Evolutionary conservation across 2,888 invertebrate species (phyloP), one percentile per base, ranked within the genome.

Genomic region (Sylvicola cinctus): DNA sequence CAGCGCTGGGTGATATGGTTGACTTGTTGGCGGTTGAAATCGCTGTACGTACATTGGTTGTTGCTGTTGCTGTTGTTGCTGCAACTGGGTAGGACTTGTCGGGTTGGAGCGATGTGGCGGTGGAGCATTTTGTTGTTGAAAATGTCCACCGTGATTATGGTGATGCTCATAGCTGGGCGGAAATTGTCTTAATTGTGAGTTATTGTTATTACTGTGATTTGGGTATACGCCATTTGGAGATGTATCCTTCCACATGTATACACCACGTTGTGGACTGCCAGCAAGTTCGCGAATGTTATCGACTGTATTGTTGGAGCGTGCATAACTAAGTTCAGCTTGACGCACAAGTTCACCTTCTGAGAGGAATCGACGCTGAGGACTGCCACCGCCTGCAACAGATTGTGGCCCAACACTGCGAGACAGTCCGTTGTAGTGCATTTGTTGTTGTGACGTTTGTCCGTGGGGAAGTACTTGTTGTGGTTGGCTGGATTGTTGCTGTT

Each of bases 211-310:
- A 5, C 31, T 31, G 8, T 31, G 35, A 31, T 31, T 31, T 31
- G 31, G 31, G 13, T n/a, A 11, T 14, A 17, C 26, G 12, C 23
- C 23, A 39, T 71, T 69, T 1, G 77, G 75, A 31, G 76, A 76
- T 16, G 71, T 74, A 49, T 78, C 78, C 50, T 77, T 77, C 78
- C 77, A 79, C 64, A 73, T 72, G 53, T 78, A 78, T 34, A 75
- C 70, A 41, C 76, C 74, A 41, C 83, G 69, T 55, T 85, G 85
- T 33, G 85, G 85, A 33, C 81, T 81, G 31, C 84, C 79, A 30
- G 85, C 87, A 47, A 87, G 63, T 55, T 87, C 87, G 41, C 85
- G 69, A 49, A 85, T 83, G 58, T 84, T 84, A 58, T 81, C 83
- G 42, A 78, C 80, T 36, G 77, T 77, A 55, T 74, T 77, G 59